Base-by-base conservation (phyloP, 2,113 vertebrate species). In the Micronycteris hirsuta region DNA sequence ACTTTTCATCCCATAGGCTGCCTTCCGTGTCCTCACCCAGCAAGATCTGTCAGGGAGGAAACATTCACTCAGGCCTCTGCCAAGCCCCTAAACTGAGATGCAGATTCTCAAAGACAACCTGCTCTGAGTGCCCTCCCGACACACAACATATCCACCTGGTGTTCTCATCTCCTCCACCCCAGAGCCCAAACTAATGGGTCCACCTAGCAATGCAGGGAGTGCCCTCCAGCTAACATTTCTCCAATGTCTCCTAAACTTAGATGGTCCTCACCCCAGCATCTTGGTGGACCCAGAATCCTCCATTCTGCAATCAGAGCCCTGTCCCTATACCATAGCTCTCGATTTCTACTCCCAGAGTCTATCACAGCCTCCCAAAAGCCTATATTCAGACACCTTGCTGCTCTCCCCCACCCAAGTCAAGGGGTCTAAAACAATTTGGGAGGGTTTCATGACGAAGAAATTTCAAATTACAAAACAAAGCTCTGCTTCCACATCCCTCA, bases 381-480 rank as follows among this genome's bases (percentile, higher is more conserved):
- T 67, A 14, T 65, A 43, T 54, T 68, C 58, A 86, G 31, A 85
- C 28, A 28, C 41, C 38, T 96, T 82, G 33, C 67, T 81, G n/a
- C 68, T 54, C 20, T 86, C 16, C 26, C 20, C 10, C 1, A 38
- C 20, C 20, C 47, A 84, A 67, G 71, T 61, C 41, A 91, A 91
- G 58, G 16, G 4, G 36, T 88, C 45, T 26, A 78, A 65, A 91
- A 81, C 58, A 54, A 81, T 71, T 92, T 56, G 83, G 74, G 5
- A 87, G n/a, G 26, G 13, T 73, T 38, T 91, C 24, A 22, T 52
- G 36, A 92, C 19, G 43, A 96, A 95, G 52, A 95, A 93, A 70
- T 54, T 93, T 82, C 45, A 81, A 68, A 73, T 33, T 87, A 67
- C n/a, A 65, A 77, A 97, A 90, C 38, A 89, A 73, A 93, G 43